phyloP scores from a whole-genome alignment of 2,797 vertebrate species.

The Pseudocheirus occidentalis region DNA sequence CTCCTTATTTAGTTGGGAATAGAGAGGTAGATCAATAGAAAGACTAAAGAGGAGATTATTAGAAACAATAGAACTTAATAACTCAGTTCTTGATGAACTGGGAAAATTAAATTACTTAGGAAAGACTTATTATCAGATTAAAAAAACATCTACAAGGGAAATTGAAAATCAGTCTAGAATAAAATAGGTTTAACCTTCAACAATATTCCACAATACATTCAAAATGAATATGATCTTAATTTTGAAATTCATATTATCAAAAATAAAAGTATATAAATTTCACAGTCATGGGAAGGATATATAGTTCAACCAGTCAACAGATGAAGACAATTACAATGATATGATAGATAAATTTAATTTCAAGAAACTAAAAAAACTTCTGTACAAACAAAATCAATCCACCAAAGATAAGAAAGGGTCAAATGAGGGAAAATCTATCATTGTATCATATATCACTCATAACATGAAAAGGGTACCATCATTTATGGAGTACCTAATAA shows the following conservation, averaged over 20 bases:
- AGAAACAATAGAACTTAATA: not conserved
- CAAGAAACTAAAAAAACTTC: not conserved
- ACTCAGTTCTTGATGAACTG: not conserved
- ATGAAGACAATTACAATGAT: not conserved
- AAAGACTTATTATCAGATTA: not conserved
- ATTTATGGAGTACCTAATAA: not conserved
- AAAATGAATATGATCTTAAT: not conserved
- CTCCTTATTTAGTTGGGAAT: not conserved
- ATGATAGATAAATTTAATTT: not conserved
- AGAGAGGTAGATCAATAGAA: not conserved
- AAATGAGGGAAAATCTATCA: not conserved
- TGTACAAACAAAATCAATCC: not conserved
- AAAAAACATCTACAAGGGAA: not conserved
- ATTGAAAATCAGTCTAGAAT: not conserved
- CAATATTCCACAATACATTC: not conserved
- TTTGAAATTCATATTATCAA: not conserved
- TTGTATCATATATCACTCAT: no score
- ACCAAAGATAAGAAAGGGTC: not conserved
- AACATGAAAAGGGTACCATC: not conserved
- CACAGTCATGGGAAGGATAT: not conserved
- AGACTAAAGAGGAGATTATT: not conserved
- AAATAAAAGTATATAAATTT: not conserved
- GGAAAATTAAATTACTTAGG: not conserved
- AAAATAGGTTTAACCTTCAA: not conserved
- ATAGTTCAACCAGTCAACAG: not conserved